Evolutionary conservation across 2,113 vertebrate species (phyloP), one percentile per base, ranked within the genome.

Genomic region (Ia io): DNA sequence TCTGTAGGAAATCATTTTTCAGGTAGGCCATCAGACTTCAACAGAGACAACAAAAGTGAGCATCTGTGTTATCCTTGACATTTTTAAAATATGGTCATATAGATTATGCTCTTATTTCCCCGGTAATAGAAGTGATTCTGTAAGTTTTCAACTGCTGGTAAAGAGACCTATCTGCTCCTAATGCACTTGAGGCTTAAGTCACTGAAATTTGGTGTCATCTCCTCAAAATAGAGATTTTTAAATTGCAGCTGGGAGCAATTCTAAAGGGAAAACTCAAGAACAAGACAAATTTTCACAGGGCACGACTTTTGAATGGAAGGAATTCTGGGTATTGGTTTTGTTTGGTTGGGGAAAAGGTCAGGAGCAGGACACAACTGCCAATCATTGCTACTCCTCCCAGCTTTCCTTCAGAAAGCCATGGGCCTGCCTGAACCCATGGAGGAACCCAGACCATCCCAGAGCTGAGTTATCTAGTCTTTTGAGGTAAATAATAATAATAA

Each of bases 1-100:
- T 93, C 90, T 95, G 91, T 70, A 96, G 80, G 76, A 94, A 71
- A 97, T 32, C 73, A 90, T 93, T 97, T 98, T 95, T 96, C 95
- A 97, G 92, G 95, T 88, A 97, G 88, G 84, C 92, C 95, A 11
- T 83, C 28, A 44, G 56, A 83, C 56, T 47, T 40, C 32, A 91
- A 79, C 25, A 84, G 59, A 12, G 17, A 70, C n/a, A 84, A 32
- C 2, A 89, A 61, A 53, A 80, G 71, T 30, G 20, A 93, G 83
- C 18, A 67, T 71, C 42, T 84, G n/a, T 40, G 47, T n/a, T 53
- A 65, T 10, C 35, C 35, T 80, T 84, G 82, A 71, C 22, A 90
- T 77, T 88, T 86, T 65, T 79, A 73, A 91, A 88, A 80, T 88
- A 51, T 84, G 30, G 14, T 76, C 37, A 47, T 37, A n/a, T 49